phyloP scores from a whole-genome alignment of 2,888 invertebrate genomes.

The Elaeidobius kamerunicus region DNA sequence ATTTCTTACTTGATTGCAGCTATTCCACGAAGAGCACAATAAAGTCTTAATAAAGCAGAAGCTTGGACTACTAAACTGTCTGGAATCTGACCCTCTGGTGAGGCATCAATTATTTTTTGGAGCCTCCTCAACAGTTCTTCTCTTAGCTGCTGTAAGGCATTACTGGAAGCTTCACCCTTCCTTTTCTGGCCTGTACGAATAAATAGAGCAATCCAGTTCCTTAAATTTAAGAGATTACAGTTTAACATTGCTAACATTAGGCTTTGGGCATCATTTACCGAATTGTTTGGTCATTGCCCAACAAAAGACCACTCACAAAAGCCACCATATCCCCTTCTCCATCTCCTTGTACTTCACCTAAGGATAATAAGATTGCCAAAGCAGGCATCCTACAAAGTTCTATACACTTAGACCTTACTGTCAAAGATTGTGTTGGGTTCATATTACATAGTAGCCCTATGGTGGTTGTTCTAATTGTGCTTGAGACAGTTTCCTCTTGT shows the following conservation, averaged over 20 bases:
- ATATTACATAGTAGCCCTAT: conserved; percentile 81
- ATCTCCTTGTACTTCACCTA: conserved; percentile 53
- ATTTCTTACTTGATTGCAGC: conserved; percentile 78
- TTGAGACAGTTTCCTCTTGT: conserved; percentile 83
- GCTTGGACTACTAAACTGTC: conserved; percentile 76
- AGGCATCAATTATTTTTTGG: conserved; percentile 61
- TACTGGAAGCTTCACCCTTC: conserved; percentile 69
- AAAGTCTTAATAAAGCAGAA: conserved; percentile 83
- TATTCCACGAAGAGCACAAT: conserved; percentile 89
- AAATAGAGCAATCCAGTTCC: conserved; percentile 92
- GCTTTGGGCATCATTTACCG: conserved; percentile 34
- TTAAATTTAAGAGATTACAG: conserved; percentile 35
- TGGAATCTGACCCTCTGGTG: conserved; percentile 58
- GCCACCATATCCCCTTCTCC: conserved; percentile 48
- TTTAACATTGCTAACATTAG: too few species aligned
- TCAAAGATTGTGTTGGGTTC: conserved; percentile 83
- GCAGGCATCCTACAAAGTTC: conserved; percentile 89
- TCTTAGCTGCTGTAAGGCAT: conserved; percentile 66
- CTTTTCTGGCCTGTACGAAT: conserved; percentile 83
- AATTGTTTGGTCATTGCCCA: conserved; percentile 87
- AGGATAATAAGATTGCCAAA: conserved; percentile 76
- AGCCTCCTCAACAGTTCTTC: conserved; percentile 73
- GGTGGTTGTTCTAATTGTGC: conserved; percentile 70
- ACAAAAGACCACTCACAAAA: conserved; percentile 72
- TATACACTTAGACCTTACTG: conserved; percentile 83